These are phyloP conservation scores for Fulica atra DNA, from an alignment of 2,113 vertebrate species.

Conservation along the genomic window DNA sequence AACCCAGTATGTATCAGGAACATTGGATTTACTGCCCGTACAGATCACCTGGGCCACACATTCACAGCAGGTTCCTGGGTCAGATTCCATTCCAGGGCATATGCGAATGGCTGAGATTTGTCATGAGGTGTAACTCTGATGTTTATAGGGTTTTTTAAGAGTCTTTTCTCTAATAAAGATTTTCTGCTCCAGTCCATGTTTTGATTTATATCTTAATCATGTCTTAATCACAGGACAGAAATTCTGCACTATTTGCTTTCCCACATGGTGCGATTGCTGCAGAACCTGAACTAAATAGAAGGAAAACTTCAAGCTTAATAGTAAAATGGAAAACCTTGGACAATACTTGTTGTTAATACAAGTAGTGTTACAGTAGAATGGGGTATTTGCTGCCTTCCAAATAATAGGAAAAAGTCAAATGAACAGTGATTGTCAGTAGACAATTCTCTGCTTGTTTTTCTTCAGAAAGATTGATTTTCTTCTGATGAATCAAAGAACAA, in stretches of 20 bases:
- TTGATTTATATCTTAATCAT: background rate
- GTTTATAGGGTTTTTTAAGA: background rate
- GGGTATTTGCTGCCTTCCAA: background rate
- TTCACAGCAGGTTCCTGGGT: background rate
- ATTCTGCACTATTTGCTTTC: conserved; percentile 2
- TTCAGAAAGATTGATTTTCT: conserved; percentile 19
- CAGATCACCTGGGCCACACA: background rate
- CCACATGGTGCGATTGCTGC: background rate
- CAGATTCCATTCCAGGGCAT: background rate
- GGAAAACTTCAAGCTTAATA: background rate
- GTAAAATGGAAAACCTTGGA: background rate
- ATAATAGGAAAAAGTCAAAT: background rate
- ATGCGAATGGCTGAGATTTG: background rate
- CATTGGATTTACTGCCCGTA: accelerated
- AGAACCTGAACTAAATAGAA: background rate
- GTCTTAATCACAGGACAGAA: background rate
- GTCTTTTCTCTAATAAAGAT: background rate
- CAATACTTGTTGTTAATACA: background rate
- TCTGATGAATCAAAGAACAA: background rate
- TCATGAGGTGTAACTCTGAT: background rate
- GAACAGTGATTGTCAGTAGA: background rate
- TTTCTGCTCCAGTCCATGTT: background rate
- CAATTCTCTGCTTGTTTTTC: conserved; percentile 3
- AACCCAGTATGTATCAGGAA: background rate
- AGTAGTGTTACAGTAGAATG: background rate